Conservation (phyloP, 2,797 vertebrate species). For the Psittacula derbiana region DNA sequence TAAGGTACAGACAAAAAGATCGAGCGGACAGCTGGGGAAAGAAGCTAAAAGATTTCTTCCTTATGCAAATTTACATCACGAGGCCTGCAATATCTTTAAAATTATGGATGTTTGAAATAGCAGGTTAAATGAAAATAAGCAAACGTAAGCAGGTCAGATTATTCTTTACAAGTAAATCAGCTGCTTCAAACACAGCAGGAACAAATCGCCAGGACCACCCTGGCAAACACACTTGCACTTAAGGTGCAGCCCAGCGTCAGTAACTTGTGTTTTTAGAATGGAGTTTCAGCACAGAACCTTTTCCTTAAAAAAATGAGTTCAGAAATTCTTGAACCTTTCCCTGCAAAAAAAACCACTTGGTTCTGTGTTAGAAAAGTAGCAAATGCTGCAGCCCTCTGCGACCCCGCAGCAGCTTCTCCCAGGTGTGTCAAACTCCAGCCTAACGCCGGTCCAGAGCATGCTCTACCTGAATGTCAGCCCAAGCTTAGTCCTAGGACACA, state of each 20-base stretch:
- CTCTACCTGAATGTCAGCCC: not conserved
- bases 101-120: not conserved
- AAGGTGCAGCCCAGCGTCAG: not conserved
- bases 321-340: not conserved
- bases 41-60: not conserved
- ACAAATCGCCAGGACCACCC: not conserved
- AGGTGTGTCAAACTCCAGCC: not conserved
- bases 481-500: not conserved
- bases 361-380: not conserved
- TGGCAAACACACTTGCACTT: fast-evolving
- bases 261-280: not conserved
- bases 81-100: not conserved
- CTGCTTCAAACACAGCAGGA: not conserved
- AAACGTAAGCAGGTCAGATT: not conserved
- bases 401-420: not conserved
- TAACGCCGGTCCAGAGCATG: not conserved
- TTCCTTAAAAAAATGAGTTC: not conserved
- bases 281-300: not conserved
- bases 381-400: fast-evolving
- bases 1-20: not conserved
- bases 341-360: not conserved
- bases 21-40: not conserved
- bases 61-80: not conserved
- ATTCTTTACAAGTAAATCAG: not conserved
- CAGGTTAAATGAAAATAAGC: not conserved